Conservation (phyloP, 2,113 vertebrate genomes). For the Carollia perspicillata region DNA sequence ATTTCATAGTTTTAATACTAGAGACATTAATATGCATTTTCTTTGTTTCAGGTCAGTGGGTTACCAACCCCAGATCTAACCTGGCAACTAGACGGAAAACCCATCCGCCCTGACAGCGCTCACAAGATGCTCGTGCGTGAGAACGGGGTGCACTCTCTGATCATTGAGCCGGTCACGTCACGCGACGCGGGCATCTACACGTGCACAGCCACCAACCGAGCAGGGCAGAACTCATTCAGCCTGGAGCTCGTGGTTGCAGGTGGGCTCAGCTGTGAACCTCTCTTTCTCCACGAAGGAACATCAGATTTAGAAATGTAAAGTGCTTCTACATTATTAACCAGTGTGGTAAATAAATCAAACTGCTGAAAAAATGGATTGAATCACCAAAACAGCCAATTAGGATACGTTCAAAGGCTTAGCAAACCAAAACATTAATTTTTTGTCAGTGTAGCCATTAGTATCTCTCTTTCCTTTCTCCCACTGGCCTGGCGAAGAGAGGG, state of each 20-base stretch:
- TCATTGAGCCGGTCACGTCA: constrained; percentile 93
- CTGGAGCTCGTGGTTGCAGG: constrained; percentile 97
- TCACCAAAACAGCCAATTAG: background rate
- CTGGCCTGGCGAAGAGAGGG: background rate
- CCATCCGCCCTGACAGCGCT: constrained; percentile 91
- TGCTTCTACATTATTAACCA: background rate
- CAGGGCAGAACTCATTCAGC: constrained; percentile 96
- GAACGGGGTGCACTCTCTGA: constrained; percentile 95
- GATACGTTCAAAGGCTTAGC: background rate
- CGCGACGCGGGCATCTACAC: constrained; percentile 96
- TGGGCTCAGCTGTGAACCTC: constrained; percentile 67
- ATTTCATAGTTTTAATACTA: background rate
- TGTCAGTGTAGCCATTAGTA: background rate
- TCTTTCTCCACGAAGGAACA: background rate
- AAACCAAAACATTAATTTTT: background rate
- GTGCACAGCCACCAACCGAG: constrained; percentile 94
- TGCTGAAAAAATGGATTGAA: background rate
- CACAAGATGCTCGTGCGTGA: constrained; percentile 98
- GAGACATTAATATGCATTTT: background rate
- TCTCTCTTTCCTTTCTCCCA: background rate
- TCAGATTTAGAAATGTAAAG: background rate
- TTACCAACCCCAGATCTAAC: constrained; percentile 95
- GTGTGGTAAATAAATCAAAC: background rate
- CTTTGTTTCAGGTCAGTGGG: constrained; percentile 91
- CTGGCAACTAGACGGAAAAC: constrained; percentile 95